These are phyloP conservation scores for Bombus sylvicola DNA, from an alignment of 1,140 invertebrate genomes.

Conservation along the genomic window DNA sequence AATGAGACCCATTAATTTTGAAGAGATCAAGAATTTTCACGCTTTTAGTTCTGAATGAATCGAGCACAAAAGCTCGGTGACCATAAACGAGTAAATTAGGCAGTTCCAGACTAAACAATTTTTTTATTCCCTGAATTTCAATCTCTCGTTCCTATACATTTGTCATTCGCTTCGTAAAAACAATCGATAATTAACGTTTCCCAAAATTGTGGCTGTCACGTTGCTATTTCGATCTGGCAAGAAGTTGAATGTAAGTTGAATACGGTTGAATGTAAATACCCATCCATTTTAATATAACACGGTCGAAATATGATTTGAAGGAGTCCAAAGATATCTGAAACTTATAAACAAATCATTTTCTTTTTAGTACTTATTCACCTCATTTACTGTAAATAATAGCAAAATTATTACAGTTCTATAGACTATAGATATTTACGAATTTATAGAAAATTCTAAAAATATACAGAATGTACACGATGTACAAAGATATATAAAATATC, in stretches of 20 bases:
- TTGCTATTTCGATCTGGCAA: neutral
- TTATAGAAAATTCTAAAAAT: no score
- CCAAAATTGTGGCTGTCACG: neutral
- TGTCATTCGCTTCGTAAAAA: neutral
- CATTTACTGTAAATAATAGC: neutral
- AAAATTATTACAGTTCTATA: neutral
- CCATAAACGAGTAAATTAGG: neutral
- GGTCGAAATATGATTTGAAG: no score
- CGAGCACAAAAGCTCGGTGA: neutral
- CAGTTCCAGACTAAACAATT: slow-evolving; percentile 3
- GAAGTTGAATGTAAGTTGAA: neutral
- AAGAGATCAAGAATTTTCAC: neutral
- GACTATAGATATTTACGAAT: neutral
- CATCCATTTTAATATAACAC: neutral
- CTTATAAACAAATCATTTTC: no score
- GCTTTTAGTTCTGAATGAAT: neutral
- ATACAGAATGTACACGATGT: no score
- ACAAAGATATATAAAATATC: neutral
- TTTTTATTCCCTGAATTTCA: neutral
- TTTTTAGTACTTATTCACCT: neutral
- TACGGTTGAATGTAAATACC: neutral
- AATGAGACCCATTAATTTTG: neutral
- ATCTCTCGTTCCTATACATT: neutral
- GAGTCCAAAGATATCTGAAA: neutral
- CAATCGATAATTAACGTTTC: neutral